These are phyloP conservation scores for Ectropis grisescens DNA, from an alignment of 1,140 invertebrate genomes.

Conservation along the genomic window DNA sequence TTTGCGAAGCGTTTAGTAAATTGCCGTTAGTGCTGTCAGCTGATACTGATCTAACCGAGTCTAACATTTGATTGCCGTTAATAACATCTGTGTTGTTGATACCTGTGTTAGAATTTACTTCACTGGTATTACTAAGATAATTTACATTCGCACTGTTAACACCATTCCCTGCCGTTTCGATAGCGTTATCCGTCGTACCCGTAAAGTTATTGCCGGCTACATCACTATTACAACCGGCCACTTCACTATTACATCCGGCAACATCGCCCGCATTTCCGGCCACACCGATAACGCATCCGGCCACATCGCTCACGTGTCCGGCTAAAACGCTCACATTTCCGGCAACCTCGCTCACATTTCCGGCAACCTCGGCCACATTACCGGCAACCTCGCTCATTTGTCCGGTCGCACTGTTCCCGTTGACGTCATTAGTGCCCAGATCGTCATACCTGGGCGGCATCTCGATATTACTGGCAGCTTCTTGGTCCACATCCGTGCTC, in stretches of 20 bases:
- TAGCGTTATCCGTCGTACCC: background rate
- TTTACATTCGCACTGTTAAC: background rate
- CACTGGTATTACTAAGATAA: too few species aligned
- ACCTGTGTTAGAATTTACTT: too few species aligned
- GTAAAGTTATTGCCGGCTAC: background rate
- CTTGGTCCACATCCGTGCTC: slow-evolving; percentile 21
- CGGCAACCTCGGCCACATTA: background rate
- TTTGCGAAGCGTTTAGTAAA: background rate
- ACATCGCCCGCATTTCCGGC: background rate
- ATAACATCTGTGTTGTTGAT: too few species aligned
- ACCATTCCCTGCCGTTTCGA: background rate
- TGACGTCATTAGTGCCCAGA: slow-evolving; percentile 8
- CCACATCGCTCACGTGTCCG: background rate
- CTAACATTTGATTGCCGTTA: too few species aligned
- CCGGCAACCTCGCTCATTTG: slow-evolving; percentile 1
- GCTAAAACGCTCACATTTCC: slow-evolving; percentile 1
- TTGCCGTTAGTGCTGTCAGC: slow-evolving; percentile 3
- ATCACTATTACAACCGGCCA: slow-evolving; percentile 1
- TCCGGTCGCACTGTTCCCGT: slow-evolving; percentile 3
- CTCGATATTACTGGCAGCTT: slow-evolving; percentile 42
- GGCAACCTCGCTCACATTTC: slow-evolving; percentile 1
- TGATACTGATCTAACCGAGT: too few species aligned
- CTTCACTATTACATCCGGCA: background rate
- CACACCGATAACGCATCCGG: slow-evolving; percentile 1
- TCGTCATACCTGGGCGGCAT: slow-evolving; percentile 56